Evolutionary conservation across 2,888 invertebrate genomes (phyloP).

Genomic region (Melanostoma scalare): DNA sequence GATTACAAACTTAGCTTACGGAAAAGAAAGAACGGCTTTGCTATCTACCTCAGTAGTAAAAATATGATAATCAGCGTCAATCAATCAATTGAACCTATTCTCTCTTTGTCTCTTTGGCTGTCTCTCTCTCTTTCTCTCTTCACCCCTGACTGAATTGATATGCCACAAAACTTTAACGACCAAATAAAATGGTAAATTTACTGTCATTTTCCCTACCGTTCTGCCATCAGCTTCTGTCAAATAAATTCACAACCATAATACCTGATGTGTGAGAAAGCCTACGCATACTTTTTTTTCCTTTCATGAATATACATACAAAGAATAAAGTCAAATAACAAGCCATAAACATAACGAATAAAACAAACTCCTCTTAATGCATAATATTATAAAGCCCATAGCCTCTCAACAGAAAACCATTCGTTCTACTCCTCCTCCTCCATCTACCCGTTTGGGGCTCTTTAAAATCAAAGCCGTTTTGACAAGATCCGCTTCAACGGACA

Average conservation of each 20-base stretch:
- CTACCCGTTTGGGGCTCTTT: neutral
- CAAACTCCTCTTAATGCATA: constrained; percentile 44
- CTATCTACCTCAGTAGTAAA: too few species aligned
- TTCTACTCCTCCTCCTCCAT: neutral
- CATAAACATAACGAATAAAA: constrained; percentile 59
- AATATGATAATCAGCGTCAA: too few species aligned
- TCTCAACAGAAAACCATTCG: neutral
- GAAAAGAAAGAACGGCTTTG: too few species aligned
- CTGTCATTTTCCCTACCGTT: constrained; percentile 30
- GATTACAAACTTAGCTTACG: too few species aligned
- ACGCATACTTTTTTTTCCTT: neutral
- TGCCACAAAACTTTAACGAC: constrained; percentile 52
- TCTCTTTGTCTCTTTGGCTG: too few species aligned
- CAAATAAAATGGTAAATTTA: constrained; percentile 63
- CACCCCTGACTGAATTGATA: too few species aligned
- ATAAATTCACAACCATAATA: constrained; percentile 52
- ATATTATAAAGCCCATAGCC: too few species aligned
- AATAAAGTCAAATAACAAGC: constrained; percentile 24
- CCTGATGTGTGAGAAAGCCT: neutral
- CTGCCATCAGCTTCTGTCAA: constrained; percentile 56
- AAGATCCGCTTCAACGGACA: constrained; percentile 65
- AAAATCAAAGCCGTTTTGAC: constrained; percentile 59
- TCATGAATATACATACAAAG: too few species aligned
- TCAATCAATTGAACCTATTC: too few species aligned
- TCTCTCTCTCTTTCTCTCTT: too few species aligned